Evolutionary conservation across 1,140 invertebrate species (phyloP).

Genomic region (Dysdera silvatica): DNA sequence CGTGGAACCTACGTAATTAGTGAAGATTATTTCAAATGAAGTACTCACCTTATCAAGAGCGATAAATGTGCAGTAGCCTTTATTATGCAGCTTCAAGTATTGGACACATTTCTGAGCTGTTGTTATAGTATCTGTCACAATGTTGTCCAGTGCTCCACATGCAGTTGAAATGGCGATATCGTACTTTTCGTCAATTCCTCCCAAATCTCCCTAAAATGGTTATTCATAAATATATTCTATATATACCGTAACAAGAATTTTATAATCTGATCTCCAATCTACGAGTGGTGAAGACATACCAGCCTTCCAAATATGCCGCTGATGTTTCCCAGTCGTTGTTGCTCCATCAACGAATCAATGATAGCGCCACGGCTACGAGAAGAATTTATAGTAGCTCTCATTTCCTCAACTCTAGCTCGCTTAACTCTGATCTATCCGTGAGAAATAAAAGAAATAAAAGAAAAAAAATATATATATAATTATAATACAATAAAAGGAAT

Average conservation of each 20-base stretch:
- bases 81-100: conserved; percentile 65
- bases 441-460: no score
- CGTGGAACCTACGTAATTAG: no score
- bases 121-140: conserved; percentile 80
- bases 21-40: neutral
- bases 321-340: conserved; percentile 69
- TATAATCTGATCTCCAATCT: neutral
- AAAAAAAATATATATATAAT: no score
- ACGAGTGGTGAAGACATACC: conserved; percentile 47
- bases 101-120: conserved; percentile 79
- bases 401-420: conserved; percentile 54
- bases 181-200: conserved; percentile 85
- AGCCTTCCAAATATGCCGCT: conserved; percentile 78
- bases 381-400: conserved; percentile 56
- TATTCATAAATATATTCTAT: neutral
- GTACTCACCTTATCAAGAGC: conserved; percentile 53
- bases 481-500: no score
- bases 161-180: conserved; percentile 94
- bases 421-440: conserved; percentile 16
- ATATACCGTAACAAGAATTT: neutral
- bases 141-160: conserved; percentile 82
- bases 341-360: conserved; percentile 72
- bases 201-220: conserved; percentile 72
- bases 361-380: conserved; percentile 64
- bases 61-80: conserved; percentile 53